Evolutionary conservation across 2,888 invertebrate genomes (phyloP).

Genomic region (Xestia ashworthii): DNA sequence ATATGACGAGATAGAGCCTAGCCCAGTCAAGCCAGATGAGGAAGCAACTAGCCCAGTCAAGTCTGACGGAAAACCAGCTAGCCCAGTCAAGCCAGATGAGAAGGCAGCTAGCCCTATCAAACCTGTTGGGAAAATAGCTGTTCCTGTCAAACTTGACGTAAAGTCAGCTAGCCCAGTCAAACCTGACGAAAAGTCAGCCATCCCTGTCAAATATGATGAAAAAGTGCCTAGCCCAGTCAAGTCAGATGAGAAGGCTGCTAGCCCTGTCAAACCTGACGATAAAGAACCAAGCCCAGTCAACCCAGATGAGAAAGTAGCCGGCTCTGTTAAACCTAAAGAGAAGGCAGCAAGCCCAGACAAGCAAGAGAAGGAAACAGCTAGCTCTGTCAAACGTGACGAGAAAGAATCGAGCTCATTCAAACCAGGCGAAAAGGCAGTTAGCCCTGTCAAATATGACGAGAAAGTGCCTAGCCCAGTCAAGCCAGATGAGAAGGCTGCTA

Average conservation of each 20-base stretch:
- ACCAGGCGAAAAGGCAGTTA: no score
- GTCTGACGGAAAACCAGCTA: no score
- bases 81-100: no score
- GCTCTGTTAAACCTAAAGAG: neutral
- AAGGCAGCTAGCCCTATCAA: no score
- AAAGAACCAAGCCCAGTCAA: neutral
- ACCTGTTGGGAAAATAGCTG: no score
- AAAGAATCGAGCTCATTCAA: neutral
- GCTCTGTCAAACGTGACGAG: neutral
- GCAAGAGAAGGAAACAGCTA: no score
- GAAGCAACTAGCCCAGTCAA: neutral
- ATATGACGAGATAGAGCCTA: neutral
- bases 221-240: neutral
- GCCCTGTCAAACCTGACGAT: neutral
- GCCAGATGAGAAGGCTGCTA: neutral
- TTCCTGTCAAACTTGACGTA: no score
- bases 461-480: neutral
- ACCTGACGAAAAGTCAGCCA: no score
- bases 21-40: neutral
- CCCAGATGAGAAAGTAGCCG: fast-evolving
- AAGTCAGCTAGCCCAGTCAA: no score
- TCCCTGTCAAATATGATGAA: no score
- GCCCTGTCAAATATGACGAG: no score
- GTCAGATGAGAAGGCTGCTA: neutral
- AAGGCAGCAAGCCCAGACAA: neutral